phyloP scores from a whole-genome alignment of 2,888 invertebrate species.

The Ennomos erosarius region DNA sequence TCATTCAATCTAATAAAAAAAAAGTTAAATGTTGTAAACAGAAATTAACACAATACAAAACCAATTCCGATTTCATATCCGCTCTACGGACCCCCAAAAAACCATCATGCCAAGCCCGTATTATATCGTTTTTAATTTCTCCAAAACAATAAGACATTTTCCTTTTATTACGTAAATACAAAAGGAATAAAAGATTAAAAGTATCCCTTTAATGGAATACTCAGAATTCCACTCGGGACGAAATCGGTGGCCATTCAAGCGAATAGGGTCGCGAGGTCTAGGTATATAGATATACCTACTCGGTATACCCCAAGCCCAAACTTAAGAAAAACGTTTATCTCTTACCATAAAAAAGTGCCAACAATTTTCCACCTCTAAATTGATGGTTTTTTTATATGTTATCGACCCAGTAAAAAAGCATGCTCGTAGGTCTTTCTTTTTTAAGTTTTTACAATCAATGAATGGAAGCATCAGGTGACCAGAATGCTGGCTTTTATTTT shows the following conservation, averaged over 20 bases:
- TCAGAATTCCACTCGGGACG: slow-evolving; percentile 6
- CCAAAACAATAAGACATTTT: slow-evolving; percentile 28
- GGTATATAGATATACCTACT: background rate
- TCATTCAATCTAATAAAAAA: too few species aligned
- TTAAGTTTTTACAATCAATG: too few species aligned
- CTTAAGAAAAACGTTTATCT: too few species aligned
- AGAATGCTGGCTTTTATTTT: too few species aligned
- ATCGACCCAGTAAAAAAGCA: too few species aligned
- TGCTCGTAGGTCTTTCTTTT: too few species aligned
- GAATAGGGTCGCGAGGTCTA: slow-evolving; percentile 1
- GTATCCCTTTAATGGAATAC: slow-evolving; percentile 29
- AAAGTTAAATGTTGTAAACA: too few species aligned
- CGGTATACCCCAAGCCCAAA: too few species aligned
- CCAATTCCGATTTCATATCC: background rate
- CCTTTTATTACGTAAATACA: slow-evolving; percentile 29
- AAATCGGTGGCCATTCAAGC: slow-evolving; percentile 1
- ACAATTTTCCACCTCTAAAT: too few species aligned
- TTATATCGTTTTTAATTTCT: slow-evolving; percentile 36
- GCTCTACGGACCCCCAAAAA: slow-evolving; percentile 9
- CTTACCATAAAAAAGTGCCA: too few species aligned
- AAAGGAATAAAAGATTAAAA: slow-evolving; percentile 31
- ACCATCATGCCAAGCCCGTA: slow-evolving; percentile 18
- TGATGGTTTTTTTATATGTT: too few species aligned
- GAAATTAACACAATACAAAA: background rate
- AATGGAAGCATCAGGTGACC: too few species aligned